Evolutionary conservation across 1,140 invertebrate genomes (phyloP).

Genomic region (Drosophila sechellia): DNA sequence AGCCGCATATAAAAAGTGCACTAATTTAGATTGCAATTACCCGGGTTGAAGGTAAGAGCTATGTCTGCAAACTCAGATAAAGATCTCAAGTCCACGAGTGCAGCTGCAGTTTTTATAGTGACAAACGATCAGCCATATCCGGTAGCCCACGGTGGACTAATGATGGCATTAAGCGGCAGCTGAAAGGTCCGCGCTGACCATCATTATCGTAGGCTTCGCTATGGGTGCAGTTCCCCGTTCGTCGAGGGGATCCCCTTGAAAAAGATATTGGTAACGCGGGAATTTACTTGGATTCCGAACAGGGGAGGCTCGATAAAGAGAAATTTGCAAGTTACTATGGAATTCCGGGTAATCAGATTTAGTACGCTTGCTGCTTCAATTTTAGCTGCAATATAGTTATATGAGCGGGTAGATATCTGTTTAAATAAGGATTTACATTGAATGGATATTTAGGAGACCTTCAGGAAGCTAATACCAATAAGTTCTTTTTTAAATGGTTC

Average conservation of each 20-base stretch:
- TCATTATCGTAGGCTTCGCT: constrained; percentile 9
- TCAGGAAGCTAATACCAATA: too few relatives aligned
- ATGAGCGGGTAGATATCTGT: too few relatives aligned
- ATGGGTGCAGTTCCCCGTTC: neutral
- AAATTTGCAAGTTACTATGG: constrained; percentile 8
- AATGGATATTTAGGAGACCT: too few relatives aligned
- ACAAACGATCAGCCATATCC: constrained; percentile 81
- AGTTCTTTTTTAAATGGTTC: too few relatives aligned
- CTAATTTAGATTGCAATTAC: constrained; percentile 81
- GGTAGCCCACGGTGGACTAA: constrained; percentile 72
- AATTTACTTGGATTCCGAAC: neutral
- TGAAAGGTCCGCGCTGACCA: constrained; percentile 39
- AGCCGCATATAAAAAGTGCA: constrained; percentile 66
- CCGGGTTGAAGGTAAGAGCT: neutral
- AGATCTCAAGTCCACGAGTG: constrained; percentile 9
- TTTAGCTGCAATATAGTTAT: too few relatives aligned
- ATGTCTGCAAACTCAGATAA: neutral
- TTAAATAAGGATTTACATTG: too few relatives aligned
- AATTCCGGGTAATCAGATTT: neutral
- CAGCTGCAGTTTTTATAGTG: constrained; percentile 63
- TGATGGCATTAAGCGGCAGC: constrained; percentile 76
- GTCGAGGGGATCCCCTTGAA: constrained; percentile 2
- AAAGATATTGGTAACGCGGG: neutral
- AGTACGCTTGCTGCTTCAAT: neutral
- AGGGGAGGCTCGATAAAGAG: neutral